Percentiles rank a stretch among this genome's conserved stretches.
phyloP scores from a whole-genome alignment of 37 sponge, comb jelly and placozoan genomes.

The Mnemiopsis leidyi region DNA sequence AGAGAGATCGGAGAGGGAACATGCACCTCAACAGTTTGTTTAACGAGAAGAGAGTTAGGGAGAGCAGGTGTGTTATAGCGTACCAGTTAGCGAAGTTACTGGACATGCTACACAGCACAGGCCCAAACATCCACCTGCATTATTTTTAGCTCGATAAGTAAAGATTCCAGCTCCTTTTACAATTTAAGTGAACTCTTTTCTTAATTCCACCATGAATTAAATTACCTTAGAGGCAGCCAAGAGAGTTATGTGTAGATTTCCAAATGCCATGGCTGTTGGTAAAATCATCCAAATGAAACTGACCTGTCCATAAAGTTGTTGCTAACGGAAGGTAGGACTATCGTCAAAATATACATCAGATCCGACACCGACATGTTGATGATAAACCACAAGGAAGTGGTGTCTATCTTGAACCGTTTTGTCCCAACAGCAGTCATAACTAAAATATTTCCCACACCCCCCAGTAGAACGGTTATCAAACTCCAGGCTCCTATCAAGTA shows the following conservation, averaged over 20 bases:
- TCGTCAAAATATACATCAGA: neutral
- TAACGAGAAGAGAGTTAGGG: neutral
- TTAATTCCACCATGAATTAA: too few species aligned
- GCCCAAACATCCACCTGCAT: neutral
- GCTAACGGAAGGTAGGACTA: neutral
- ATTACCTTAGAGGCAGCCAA: too few species aligned
- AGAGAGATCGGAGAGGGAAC: neutral
- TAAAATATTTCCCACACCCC: neutral
- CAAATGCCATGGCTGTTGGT: too few species aligned
- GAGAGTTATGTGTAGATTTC: too few species aligned
- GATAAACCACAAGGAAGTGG: neutral
- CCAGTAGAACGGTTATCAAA: neutral
- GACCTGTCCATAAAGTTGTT: neutral
- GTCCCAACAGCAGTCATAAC: neutral
- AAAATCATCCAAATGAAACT: too few species aligned
- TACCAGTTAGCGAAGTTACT: conserved; percentile 25
- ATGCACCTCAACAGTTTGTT: neutral
- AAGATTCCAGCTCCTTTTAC: too few species aligned
- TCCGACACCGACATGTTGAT: neutral
- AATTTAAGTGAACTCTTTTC: too few species aligned
- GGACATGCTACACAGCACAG: neutral
- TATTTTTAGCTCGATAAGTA: too few species aligned
- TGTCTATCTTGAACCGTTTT: conserved; percentile 1
- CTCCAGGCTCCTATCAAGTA: neutral
- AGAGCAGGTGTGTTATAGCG: conserved; percentile 22